Base-by-base conservation (phyloP, 2,113 vertebrate genomes). In the Sakesphorus luctuosus region DNA sequence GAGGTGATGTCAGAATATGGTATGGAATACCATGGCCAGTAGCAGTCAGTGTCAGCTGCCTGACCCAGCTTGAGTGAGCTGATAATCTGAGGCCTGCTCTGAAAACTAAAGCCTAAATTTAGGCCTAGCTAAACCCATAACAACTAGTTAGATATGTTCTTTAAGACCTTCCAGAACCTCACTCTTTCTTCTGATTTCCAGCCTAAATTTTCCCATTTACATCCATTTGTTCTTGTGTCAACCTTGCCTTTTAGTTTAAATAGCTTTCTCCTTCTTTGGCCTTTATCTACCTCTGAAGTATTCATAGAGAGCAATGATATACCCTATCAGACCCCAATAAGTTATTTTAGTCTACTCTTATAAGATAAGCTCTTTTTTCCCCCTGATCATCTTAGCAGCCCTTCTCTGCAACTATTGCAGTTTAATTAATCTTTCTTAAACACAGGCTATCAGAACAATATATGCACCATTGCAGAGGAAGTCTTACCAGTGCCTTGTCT, bases 201-300 rank as follows among this genome's bases (percentile, higher is more conserved):
- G 65, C 10, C 38, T 31, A 77, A 93, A 14, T 93, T 95, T 95
- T 90, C 35, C 43, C 86, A 90, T 90, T 96, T 92, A 89, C 78
- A 92, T 44, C 14, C 91, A 87, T 95, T 95, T 92, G 89, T 80
- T 95, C 94, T 96, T 93, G 73, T 90, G 83, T 94, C 91, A 97
- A 92, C 95, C 89, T 96, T 97, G 83, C 77, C 73, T 94, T 93
- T 89, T 86, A 84, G 65, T 96, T 97, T 86, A 90, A 96, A 95
- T 92, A 94, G 79, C 89, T 93, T 96, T 94, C 72, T 92, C 68
- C 52, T 91, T 79, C 84, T 94, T 90, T 84, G 88, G 61, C 46
- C 67, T 84, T 96, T 96, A 95, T 97, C 93, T 95, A 81, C 61
- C 80, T 90, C 89, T 93, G 96, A 97, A 96, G 91, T 96, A 96